Evolutionary conservation across 37 sponge, comb jelly and placozoan species (phyloP).

Genomic region (Spongia lamella): DNA sequence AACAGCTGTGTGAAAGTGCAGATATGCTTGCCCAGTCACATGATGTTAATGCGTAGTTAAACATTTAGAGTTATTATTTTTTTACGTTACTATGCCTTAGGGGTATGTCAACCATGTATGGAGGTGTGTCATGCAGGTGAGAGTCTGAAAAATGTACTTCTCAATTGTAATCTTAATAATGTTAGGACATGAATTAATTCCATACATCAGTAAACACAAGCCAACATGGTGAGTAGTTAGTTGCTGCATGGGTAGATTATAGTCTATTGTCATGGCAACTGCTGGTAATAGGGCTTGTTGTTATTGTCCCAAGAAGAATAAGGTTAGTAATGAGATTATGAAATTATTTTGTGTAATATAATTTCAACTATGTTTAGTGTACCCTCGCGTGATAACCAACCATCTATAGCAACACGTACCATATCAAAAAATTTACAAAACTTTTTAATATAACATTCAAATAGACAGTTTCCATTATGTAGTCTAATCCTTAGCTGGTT

Average conservation of each 20-base stretch:
- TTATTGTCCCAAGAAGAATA: constrained; percentile 64
- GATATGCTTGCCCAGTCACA: no score
- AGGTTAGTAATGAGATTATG: constrained; percentile 27
- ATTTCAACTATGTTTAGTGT: no score
- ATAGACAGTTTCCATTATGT: no score
- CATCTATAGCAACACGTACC: no score
- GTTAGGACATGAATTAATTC: constrained; percentile 41
- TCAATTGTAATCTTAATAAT: not conserved
- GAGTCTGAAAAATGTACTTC: not conserved
- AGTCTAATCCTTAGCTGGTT: no score
- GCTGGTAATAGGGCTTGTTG: constrained; percentile 71
- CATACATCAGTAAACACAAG: constrained; percentile 49
- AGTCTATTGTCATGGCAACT: not conserved
- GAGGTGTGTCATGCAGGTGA: constrained; percentile 65
- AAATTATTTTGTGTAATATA: not conserved
- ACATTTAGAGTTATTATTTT: no score
- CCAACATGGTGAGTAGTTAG: constrained; percentile 55
- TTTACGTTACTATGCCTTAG: constrained; percentile 3
- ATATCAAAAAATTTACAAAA: no score
- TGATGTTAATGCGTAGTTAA: no score
- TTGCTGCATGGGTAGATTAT: not conserved
- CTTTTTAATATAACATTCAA: no score
- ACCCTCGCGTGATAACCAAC: no score
- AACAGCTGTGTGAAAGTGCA: no score
- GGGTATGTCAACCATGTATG: constrained; percentile 66